Base-by-base conservation (phyloP, 1,140 invertebrate genomes). In the Teleogryllus occipitalis region DNA sequence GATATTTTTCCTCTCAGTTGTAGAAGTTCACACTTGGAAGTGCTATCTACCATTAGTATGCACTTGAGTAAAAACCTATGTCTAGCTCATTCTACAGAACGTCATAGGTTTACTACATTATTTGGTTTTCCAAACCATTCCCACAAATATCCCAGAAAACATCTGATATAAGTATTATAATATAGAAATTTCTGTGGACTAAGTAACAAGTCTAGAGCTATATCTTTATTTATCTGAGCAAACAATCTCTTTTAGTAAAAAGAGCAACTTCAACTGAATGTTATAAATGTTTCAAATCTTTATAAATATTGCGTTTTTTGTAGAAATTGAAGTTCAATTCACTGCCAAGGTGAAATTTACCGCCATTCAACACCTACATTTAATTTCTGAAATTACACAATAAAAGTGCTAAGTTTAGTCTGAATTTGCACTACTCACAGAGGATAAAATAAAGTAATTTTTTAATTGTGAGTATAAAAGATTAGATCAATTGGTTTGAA, bases 181-280 rank as follows among this genome's bases (percentile, higher is more conserved):
- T 65, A 65, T 65, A 65, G 54, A 65, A 65, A 65, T 65, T 14
- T 65, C 54, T 65, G 54, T 65, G 54, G 54, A 65, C 54, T 65
- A 65, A 65, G 18, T 65, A 65, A 65, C 54, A 65, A 65, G 54
- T 65, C 54, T 65, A 65, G 54, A 65, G 54, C 54, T 65, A 65
- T 65, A 14, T 65, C 18, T 65, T 65, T 65, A 14, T 14, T 65
- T 65, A 14, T 65, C 54, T 65, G 54, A 65, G 54, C 54, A 65
- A 65, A 65, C 54, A 65, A 65, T 18, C 54, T 65, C 54, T 65
- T 65, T 65, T 18, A 65, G 54, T 65, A 18, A 65, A 65, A 65
- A 65, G 54, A 65, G 54, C 54, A 65, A 65, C 54, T 65, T 65
- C 18, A 65, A 65, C 54, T 65, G 10, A 65, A 65, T 65, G 10